phyloP scores from a whole-genome alignment of 37 sponge, comb jelly and placozoan species.

The Halisarca cf. caerulea region DNA sequence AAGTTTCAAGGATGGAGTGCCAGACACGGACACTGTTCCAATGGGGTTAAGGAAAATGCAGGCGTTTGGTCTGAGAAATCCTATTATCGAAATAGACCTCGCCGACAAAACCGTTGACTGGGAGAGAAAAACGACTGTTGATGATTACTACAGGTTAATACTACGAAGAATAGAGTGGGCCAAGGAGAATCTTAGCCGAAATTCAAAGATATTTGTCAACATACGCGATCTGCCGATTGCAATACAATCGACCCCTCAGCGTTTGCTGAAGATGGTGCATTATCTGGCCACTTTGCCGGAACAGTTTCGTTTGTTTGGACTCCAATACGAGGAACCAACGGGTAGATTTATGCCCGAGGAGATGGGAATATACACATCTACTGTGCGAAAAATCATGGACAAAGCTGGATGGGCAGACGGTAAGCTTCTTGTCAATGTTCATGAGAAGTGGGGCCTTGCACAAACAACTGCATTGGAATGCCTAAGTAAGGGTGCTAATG shows the following conservation, averaged over 20 bases:
- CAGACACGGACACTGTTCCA: slow-evolving; percentile 57
- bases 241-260: slow-evolving; percentile 52
- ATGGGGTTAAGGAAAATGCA: slow-evolving; percentile 58
- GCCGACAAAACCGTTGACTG: slow-evolving; percentile 39
- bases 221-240: slow-evolving; percentile 69
- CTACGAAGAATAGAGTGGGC: slow-evolving; percentile 50
- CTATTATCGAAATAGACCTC: slow-evolving; percentile 75
- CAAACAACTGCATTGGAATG: slow-evolving; percentile 58
- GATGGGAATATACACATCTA: slow-evolving; percentile 66
- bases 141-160: slow-evolving; percentile 51
- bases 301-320: slow-evolving; percentile 33
- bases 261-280: slow-evolving; percentile 46
- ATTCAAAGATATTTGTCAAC: slow-evolving; percentile 66
- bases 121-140: slow-evolving; percentile 45
- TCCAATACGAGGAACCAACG: slow-evolving; percentile 72
- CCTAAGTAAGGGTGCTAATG: slow-evolving; percentile 71
- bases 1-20: slow-evolving; percentile 13
- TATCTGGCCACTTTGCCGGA: slow-evolving; percentile 59
- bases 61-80: slow-evolving; percentile 50
- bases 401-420: slow-evolving; percentile 58
- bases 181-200: slow-evolving; percentile 5
- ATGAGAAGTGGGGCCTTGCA: slow-evolving; percentile 76
- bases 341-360: slow-evolving; percentile 77
- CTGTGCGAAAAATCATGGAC: slow-evolving; percentile 65
- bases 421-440: slow-evolving; percentile 61